These are phyloP conservation scores for Galeopsomyia nigrocyanea DNA, from an alignment of 2,888 invertebrate species.

Conservation along the genomic window DNA sequence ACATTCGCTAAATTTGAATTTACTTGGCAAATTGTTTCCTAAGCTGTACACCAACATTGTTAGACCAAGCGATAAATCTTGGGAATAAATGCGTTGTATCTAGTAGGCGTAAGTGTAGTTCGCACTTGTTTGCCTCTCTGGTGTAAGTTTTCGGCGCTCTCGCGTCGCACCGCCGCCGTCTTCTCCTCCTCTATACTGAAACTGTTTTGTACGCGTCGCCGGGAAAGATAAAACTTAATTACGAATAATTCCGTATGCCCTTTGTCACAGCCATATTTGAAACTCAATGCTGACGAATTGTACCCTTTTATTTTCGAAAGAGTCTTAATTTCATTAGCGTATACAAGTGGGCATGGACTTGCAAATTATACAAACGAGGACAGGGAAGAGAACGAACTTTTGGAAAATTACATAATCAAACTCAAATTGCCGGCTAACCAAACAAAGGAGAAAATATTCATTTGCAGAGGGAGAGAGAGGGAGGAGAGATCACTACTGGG, in stretches of 20 bases:
- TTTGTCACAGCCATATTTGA: slow-evolving; percentile 7
- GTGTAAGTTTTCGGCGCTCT: slow-evolving; percentile 26
- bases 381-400: neutral
- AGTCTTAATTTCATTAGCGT: too few relatives aligned
- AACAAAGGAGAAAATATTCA: too few relatives aligned
- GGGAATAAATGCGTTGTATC: slow-evolving; percentile 26
- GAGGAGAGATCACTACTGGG: too few relatives aligned
- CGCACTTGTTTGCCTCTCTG: slow-evolving; percentile 29
- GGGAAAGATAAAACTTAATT: slow-evolving; percentile 45
- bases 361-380: too few relatives aligned
- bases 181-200: slow-evolving; percentile 33
- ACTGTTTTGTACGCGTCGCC: slow-evolving; percentile 3
- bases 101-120: slow-evolving; percentile 40
- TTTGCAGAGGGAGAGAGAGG: neutral
- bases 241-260: slow-evolving; percentile 19
- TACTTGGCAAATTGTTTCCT: slow-evolving; percentile 40
- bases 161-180: too few relatives aligned
- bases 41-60: slow-evolving; percentile 33
- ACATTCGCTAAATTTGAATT: slow-evolving; percentile 20
- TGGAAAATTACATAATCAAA: neutral
- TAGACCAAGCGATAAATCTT: slow-evolving; percentile 35
- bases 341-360: too few relatives aligned
- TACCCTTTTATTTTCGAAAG: too few relatives aligned
- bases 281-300: too few relatives aligned
- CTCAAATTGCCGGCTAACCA: too few relatives aligned